A percentile compares a stretch with the other conserved stretches of the same genome.
These are phyloP conservation scores for Acanthacorydalis orientalis DNA, from an alignment of 2,888 invertebrate genomes.

Conservation along the genomic window DNA sequence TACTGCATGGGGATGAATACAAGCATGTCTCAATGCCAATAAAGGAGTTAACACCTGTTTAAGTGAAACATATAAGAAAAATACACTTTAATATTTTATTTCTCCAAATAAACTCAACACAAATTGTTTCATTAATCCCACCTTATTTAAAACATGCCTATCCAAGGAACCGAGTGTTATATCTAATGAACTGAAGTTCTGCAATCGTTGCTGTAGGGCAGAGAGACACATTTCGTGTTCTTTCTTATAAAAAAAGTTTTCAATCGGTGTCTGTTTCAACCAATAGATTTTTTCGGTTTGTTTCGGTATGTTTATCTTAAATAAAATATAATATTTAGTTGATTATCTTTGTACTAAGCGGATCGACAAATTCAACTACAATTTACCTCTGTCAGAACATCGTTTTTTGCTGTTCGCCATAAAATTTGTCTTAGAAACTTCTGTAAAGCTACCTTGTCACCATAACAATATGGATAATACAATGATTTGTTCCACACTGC, in stretches of 20 bases:
- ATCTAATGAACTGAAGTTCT: slow-evolving; percentile 24
- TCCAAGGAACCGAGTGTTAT: slow-evolving; percentile 30
- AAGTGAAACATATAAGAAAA: not conserved
- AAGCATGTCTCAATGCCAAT: slow-evolving; percentile 14
- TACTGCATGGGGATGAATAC: too few relatives aligned
- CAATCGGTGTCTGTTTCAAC: slow-evolving; percentile 51
- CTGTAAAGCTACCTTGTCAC: slow-evolving; percentile 28
- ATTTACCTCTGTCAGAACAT: slow-evolving; percentile 41
- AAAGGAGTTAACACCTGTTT: slow-evolving; percentile 40
- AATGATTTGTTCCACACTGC: slow-evolving; percentile 34
- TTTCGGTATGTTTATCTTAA: slow-evolving; percentile 41
- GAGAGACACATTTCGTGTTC: slow-evolving; percentile 34
- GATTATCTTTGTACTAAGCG: not conserved
- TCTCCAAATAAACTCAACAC: too few relatives aligned
- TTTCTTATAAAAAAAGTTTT: slow-evolving; percentile 53
- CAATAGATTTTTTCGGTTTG: slow-evolving; percentile 39
- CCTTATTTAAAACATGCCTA: slow-evolving; percentile 24
- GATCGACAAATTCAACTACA: too few relatives aligned
- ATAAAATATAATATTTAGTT: slow-evolving; percentile 7
- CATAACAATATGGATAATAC: slow-evolving; percentile 30
- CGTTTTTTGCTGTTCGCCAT: slow-evolving; percentile 54
- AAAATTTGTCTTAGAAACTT: slow-evolving; percentile 35
- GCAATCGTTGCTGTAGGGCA: slow-evolving; percentile 29
- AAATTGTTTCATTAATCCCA: slow-evolving; percentile 11
- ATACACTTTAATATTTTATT: slow-evolving; percentile 1